Percentiles rank a stretch among this genome's conserved stretches.
Evolutionary conservation across 2,797 vertebrate genomes (phyloP).

Genomic region (Alcedo atthis): DNA sequence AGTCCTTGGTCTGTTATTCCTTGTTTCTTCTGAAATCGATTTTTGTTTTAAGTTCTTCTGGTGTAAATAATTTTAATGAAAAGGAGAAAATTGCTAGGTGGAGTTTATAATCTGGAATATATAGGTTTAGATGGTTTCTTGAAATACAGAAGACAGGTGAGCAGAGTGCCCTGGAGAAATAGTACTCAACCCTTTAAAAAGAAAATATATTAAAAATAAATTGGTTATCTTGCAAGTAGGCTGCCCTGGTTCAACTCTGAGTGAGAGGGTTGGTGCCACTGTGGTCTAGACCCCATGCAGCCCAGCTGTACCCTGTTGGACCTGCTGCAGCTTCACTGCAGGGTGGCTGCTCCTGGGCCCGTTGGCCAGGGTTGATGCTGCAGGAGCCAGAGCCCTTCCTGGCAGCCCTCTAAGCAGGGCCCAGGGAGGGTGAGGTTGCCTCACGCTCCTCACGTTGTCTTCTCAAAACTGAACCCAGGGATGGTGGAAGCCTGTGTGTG

Average conservation of each 20-base stretch:
- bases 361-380: neutral
- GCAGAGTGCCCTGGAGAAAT: neutral
- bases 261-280: neutral
- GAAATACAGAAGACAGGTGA: constrained; percentile 20
- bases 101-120: constrained; percentile 47
- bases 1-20: constrained; percentile 41
- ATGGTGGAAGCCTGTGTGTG: rapidly evolving
- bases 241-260: neutral
- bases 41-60: constrained; percentile 62
- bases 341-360: neutral
- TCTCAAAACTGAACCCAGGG: neutral
- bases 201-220: neutral
- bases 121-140: constrained; percentile 22
- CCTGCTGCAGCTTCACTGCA: neutral
- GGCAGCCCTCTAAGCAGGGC: neutral
- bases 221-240: neutral
- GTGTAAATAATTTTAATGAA: constrained; percentile 70
- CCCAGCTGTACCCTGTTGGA: rapidly evolving
- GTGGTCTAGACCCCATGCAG: neutral
- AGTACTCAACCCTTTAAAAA: neutral
- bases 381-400: neutral
- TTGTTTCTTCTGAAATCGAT: constrained; percentile 42
- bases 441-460: neutral
- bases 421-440: neutral
- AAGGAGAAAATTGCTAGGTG: constrained; percentile 56